Conservation (phyloP, 2,113 vertebrate species). For the Oenanthe melanoleuca region DNA sequence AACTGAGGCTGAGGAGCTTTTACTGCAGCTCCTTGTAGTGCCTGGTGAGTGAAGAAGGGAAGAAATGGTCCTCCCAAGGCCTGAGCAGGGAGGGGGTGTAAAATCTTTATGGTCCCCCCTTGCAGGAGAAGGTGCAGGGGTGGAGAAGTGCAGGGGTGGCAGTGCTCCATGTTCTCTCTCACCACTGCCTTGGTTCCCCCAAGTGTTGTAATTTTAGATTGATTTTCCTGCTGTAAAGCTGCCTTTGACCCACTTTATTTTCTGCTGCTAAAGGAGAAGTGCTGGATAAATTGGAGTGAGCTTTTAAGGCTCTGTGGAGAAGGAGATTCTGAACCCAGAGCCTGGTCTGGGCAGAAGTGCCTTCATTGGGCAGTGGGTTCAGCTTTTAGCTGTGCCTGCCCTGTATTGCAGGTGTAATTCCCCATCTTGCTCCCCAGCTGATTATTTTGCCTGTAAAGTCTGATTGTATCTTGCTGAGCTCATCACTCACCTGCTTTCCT, state of each 20-base stretch:
- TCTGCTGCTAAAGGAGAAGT: neutral
- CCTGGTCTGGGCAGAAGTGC: neutral
- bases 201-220: conserved; percentile 16
- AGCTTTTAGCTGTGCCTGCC: neutral
- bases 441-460: neutral
- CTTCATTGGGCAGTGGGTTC: neutral
- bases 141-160: neutral
- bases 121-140: neutral
- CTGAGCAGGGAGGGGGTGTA: neutral
- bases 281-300: neutral
- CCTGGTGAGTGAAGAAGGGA: neutral
- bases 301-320: neutral
- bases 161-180: neutral
- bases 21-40: neutral
- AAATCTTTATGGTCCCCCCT: neutral
- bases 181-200: neutral
- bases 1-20: neutral
- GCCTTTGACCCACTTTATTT: conserved; percentile 45
- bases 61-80: neutral
- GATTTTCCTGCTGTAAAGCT: conserved; percentile 38
- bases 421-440: neutral
- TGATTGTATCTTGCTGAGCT: neutral
- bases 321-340: neutral
- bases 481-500: neutral
- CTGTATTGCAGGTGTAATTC: neutral